Evolutionary conservation across 2,797 vertebrate genomes (phyloP).

Genomic region (Rhinella marina): DNA sequence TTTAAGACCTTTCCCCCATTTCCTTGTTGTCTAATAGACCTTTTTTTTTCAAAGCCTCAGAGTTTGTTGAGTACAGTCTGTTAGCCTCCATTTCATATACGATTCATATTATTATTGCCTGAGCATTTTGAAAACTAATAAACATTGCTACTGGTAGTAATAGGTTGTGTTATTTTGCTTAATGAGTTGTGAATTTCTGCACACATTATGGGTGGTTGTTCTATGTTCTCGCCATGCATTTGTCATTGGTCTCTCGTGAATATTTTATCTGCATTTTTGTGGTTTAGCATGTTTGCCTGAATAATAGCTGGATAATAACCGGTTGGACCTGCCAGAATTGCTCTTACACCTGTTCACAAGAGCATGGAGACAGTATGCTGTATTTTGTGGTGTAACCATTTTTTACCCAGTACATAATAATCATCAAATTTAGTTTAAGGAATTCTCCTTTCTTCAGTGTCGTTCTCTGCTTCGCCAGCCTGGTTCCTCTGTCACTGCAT

Average conservation of each 20-base stretch:
- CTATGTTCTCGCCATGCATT: not conserved
- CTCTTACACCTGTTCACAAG: not conserved
- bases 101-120: not conserved
- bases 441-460: too few species aligned
- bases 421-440: not conserved
- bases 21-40: not conserved
- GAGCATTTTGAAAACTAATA: not conserved
- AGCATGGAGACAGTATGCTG: not conserved
- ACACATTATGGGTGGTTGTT: not conserved
- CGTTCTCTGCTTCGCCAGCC: too few species aligned
- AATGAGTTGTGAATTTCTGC: not conserved
- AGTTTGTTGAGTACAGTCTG: not conserved
- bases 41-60: too few species aligned
- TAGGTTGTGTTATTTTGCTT: not conserved
- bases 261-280: constrained; percentile 9
- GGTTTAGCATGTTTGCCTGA: not conserved
- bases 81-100: not conserved
- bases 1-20: too few species aligned
- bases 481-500: too few species aligned
- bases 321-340: not conserved
- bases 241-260: not conserved
- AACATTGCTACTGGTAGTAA: not conserved
- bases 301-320: constrained; percentile 7
- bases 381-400: not conserved
- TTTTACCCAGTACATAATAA: not conserved